A percentile compares a stretch with the other conserved stretches of the same genome.
phyloP scores from a whole-genome alignment of 2,888 invertebrate genomes.

The Teleiodes luculella region DNA sequence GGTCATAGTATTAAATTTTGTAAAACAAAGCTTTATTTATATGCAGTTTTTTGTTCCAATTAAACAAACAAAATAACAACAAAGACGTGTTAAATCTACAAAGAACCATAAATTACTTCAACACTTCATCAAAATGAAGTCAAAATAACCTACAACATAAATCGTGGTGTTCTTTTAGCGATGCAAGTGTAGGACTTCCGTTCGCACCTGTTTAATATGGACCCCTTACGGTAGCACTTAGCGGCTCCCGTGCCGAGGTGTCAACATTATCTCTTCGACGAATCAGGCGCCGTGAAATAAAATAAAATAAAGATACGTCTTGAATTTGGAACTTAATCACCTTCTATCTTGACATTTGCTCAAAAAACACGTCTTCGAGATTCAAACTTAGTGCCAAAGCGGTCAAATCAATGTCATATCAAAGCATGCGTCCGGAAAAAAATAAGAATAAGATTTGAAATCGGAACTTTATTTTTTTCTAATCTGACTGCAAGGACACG shows the following conservation, averaged over 20 bases:
- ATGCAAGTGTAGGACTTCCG: neutral
- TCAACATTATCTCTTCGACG: slow-evolving; percentile 9
- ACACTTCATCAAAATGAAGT: slow-evolving; percentile 5
- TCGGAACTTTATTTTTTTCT: slow-evolving; percentile 48
- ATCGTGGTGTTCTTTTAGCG: neutral
- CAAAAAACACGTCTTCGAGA: neutral
- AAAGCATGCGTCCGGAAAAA: neutral
- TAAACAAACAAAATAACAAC: too few relatives aligned
- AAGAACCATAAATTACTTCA: neutral
- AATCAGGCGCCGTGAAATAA: slow-evolving; percentile 10
- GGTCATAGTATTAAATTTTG: too few relatives aligned
- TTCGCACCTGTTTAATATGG: slow-evolving; percentile 11
- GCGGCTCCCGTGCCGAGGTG: slow-evolving; percentile 5
- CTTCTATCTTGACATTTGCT: too few relatives aligned
- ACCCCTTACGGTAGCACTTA: slow-evolving; percentile 12
- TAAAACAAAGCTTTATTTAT: too few relatives aligned
- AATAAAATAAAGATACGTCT: slow-evolving; percentile 25
- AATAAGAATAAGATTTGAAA: neutral
- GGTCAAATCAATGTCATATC: neutral
- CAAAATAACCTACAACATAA: slow-evolving; percentile 7
- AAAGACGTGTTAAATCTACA: neutral
- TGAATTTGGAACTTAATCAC: slow-evolving; percentile 2
- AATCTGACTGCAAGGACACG: slow-evolving; percentile 69
- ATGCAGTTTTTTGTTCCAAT: too few relatives aligned
- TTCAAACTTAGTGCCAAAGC: neutral